Evolutionary conservation across 2,888 invertebrate species (phyloP).

Genomic region (Dione juno): DNA sequence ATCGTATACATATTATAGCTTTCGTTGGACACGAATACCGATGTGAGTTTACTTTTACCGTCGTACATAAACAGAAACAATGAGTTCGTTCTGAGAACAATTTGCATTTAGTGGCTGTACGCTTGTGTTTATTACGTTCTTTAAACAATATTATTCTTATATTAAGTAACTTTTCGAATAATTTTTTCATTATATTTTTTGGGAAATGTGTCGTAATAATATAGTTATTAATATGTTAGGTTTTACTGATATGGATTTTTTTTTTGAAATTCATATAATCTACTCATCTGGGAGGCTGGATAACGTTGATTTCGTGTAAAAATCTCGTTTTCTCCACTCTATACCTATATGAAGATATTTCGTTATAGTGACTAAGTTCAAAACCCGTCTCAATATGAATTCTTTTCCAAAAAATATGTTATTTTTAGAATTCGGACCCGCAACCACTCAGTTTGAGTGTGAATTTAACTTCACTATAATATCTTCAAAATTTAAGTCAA

Average conservation of each 20-base stretch:
- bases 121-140: conserved; percentile 32
- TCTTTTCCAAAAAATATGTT: too few species aligned
- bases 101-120: conserved; percentile 37
- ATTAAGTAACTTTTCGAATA: conserved; percentile 26
- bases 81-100: conserved; percentile 37
- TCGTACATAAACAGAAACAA: conserved; percentile 35
- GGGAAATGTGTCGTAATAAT: background rate
- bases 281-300: too few species aligned
- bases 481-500: too few species aligned
- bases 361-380: too few species aligned
- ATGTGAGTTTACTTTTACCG: conserved; percentile 33
- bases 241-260: background rate
- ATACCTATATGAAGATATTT: too few species aligned
- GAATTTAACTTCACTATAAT: too few species aligned
- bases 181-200: conserved; percentile 11
- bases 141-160: conserved; percentile 32
- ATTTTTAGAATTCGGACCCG: too few species aligned
- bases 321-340: too few species aligned
- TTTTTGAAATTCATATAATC: background rate
- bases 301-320: too few species aligned
- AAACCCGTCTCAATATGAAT: too few species aligned
- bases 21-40: background rate
- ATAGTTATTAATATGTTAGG: background rate
- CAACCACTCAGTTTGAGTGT: too few species aligned
- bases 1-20: background rate